Conservation (phyloP, 2,797 vertebrate species). For the Cossypha caffra region DNA sequence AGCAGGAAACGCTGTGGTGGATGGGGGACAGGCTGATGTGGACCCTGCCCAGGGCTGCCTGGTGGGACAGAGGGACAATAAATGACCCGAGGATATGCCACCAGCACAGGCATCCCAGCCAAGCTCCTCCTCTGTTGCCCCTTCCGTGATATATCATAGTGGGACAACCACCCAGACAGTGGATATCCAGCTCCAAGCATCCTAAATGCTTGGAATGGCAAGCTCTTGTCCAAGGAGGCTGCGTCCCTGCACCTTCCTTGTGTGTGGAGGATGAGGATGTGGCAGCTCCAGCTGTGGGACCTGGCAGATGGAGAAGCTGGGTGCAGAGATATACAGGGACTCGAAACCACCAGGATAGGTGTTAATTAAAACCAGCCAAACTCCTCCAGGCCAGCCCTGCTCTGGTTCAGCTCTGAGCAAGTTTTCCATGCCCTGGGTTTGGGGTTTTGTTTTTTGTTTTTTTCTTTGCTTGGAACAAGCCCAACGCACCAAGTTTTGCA, state of each 20-base stretch:
- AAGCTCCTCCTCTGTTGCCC: background rate
- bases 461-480: background rate
- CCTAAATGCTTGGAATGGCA: background rate
- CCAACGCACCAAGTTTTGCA: background rate
- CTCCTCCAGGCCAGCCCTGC: background rate
- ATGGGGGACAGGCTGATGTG: background rate
- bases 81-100: background rate
- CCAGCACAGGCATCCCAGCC: background rate
- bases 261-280: fast-evolving
- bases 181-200: background rate
- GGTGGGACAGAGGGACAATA: background rate
- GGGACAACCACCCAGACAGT: background rate
- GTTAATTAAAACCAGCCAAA: fast-evolving
- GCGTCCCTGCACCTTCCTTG: background rate
- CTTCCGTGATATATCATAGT: fast-evolving
- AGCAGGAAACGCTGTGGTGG: background rate
- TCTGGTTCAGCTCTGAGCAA: background rate
- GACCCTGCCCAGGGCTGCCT: background rate
- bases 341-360: background rate
- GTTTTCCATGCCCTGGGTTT: background rate
- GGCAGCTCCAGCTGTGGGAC: background rate
- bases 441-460: background rate
- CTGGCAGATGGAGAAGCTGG: background rate
- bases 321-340: background rate
- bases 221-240: background rate